Evolutionary conservation across 2,888 invertebrate species (phyloP).

Genomic region (Nycteola revayana): DNA sequence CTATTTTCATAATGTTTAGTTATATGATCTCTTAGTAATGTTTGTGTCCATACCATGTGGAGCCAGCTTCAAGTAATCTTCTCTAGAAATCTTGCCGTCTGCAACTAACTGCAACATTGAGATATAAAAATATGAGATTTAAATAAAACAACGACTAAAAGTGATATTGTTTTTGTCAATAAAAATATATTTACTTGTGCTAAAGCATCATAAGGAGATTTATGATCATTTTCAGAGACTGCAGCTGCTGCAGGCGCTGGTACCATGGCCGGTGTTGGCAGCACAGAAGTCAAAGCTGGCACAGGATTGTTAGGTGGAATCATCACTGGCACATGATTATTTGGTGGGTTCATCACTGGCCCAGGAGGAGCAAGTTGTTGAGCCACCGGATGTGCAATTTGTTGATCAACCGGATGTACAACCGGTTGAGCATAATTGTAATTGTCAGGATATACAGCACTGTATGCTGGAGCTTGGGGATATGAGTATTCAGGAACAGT

Average conservation of each 20-base stretch:
- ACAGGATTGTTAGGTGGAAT: conserved; percentile 31
- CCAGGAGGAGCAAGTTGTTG: conserved; percentile 31
- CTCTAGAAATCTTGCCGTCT: conserved; percentile 71
- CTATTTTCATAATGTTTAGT: too few relatives aligned
- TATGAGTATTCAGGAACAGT: conserved; percentile 24
- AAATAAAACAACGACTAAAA: conserved; percentile 3
- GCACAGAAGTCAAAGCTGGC: conserved; percentile 36
- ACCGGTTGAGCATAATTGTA: conserved; percentile 47
- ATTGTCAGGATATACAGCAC: conserved; percentile 36
- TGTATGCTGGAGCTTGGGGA: conserved; percentile 35
- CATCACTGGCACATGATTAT: conserved; percentile 24
- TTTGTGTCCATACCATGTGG: conserved; percentile 63
- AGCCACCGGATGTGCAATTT: not conserved
- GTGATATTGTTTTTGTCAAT: not conserved
- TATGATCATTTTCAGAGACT: conserved; percentile 17
- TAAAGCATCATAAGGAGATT: conserved; percentile 61
- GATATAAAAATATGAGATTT: conserved; percentile 12
- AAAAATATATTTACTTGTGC: conserved; percentile 64
- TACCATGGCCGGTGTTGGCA: conserved; percentile 40
- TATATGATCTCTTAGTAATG: too few relatives aligned
- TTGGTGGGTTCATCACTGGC: too few relatives aligned
- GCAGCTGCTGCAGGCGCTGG: conserved; percentile 23
- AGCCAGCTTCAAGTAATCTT: conserved; percentile 71
- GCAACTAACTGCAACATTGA: conserved; percentile 72
- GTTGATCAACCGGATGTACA: conserved; percentile 6